Percentiles rank a stretch among this genome's conserved stretches.
phyloP scores from a whole-genome alignment of 37 sponge, comb jelly and placozoan species.

The Chondrilla cf. caribensis region DNA sequence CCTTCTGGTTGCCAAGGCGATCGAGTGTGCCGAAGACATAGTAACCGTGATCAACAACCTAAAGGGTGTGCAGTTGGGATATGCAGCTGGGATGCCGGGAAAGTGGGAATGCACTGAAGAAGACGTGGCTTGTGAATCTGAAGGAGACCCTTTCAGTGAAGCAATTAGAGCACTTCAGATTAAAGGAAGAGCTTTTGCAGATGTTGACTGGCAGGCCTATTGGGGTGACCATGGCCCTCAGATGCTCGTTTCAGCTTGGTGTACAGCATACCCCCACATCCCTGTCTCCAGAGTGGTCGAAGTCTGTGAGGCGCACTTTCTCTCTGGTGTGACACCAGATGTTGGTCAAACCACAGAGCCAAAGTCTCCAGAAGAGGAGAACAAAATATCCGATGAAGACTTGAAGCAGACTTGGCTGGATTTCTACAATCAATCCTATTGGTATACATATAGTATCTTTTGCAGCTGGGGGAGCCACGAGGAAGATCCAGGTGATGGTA shows the following conservation, averaged over 20 bases:
- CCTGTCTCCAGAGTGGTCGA: conserved; percentile 33
- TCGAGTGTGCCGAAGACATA: conserved; percentile 19
- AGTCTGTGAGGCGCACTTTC: conserved; percentile 36
- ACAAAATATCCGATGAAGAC: conserved; percentile 36
- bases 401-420: conserved; percentile 40
- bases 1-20: conserved; percentile 10
- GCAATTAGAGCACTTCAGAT: conserved; percentile 39
- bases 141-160: background rate
- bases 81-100: conserved; percentile 68
- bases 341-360: background rate
- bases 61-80: conserved; percentile 43
- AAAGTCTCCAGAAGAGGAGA: background rate
- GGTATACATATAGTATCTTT: conserved; percentile 43
- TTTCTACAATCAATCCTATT: conserved; percentile 69
- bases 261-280: conserved; percentile 35
- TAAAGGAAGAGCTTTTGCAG: conserved; percentile 61
- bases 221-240: conserved; percentile 55
- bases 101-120: conserved; percentile 35
- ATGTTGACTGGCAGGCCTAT: conserved; percentile 45
- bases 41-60: conserved; percentile 18
- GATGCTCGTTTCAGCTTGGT: conserved; percentile 50
- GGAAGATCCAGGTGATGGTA: background rate
- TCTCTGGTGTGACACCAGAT: background rate
- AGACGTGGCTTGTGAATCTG: background rate
- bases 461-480: background rate